A percentile compares a stretch with the other conserved stretches of the same genome.
Conservation (phyloP, 2,113 vertebrate genomes). For the Cacatua alba region DNA sequence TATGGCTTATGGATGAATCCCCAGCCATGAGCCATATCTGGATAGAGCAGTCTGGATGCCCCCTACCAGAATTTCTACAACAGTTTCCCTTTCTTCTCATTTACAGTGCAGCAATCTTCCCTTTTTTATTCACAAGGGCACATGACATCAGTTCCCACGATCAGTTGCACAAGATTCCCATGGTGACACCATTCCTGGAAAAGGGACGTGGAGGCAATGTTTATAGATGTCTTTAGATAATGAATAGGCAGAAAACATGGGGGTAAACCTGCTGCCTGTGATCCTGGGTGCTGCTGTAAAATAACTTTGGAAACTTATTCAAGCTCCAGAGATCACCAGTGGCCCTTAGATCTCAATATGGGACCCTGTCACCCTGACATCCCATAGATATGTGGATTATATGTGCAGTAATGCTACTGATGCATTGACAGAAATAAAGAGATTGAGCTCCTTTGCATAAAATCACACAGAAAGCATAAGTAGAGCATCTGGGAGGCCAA, state of each 20-base stretch:
- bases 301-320: fast-evolving
- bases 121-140: not conserved
- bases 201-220: not conserved
- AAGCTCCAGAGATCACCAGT: not conserved
- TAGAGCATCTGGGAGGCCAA: slow-evolving; percentile 17
- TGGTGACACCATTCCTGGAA: not conserved
- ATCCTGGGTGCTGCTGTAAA: not conserved
- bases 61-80: not conserved
- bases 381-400: not conserved
- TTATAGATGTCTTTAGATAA: not conserved
- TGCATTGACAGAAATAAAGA: not conserved
- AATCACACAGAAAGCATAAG: slow-evolving; percentile 18
- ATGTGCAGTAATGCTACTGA: fast-evolving
- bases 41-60: not conserved
- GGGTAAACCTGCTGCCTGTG: fast-evolving
- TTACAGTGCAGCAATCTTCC: not conserved
- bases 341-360: not conserved
- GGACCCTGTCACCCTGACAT: not conserved
- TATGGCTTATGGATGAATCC: not conserved
- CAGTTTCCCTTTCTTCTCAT: not conserved
- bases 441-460: not conserved
- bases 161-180: not conserved
- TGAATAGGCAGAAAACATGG: not conserved
- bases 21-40: not conserved
- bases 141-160: not conserved